Conservation (phyloP, 2,888 invertebrate species). For the Sympetrum striolatum region DNA sequence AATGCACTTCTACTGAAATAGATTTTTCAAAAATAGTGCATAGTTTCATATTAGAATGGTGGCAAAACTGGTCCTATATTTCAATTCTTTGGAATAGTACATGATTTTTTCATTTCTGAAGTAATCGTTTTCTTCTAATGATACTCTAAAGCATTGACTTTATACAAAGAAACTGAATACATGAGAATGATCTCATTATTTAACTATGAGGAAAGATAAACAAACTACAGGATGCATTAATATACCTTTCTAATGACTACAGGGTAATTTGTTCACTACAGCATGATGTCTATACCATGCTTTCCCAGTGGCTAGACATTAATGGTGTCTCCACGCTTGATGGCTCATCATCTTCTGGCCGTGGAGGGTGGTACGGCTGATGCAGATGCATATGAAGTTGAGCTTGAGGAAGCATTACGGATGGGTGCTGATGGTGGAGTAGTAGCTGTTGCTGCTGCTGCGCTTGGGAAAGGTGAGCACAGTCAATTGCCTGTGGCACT, state of each 20-base stretch:
- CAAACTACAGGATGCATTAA: constrained; percentile 35
- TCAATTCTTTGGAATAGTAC: too few species aligned
- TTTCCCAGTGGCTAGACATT: constrained; percentile 41
- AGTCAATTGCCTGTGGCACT: constrained; percentile 53
- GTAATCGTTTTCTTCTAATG: too few species aligned
- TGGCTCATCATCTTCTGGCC: constrained; percentile 34
- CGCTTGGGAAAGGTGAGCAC: constrained; percentile 58
- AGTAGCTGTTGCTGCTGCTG: constrained; percentile 59
- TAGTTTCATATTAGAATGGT: too few species aligned
- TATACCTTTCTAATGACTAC: constrained; percentile 42
- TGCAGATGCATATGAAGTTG: constrained; percentile 49
- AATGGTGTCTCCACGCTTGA: constrained; percentile 44
- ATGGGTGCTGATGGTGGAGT: constrained; percentile 57
- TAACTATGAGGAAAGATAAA: neutral
- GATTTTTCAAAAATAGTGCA: too few species aligned
- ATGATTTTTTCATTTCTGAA: too few species aligned
- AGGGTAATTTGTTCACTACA: constrained; percentile 42
- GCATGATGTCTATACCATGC: constrained; percentile 45
- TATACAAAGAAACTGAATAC: too few species aligned
- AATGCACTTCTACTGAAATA: too few species aligned
- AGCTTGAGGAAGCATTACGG: constrained; percentile 56
- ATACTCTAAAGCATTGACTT: too few species aligned
- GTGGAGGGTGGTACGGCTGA: constrained; percentile 1
- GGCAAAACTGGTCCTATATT: too few species aligned
- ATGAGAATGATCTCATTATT: neutral